These are phyloP conservation scores for Rhabdophis nuchalis DNA, from an alignment of 2,797 vertebrate genomes.

Conservation along the genomic window DNA sequence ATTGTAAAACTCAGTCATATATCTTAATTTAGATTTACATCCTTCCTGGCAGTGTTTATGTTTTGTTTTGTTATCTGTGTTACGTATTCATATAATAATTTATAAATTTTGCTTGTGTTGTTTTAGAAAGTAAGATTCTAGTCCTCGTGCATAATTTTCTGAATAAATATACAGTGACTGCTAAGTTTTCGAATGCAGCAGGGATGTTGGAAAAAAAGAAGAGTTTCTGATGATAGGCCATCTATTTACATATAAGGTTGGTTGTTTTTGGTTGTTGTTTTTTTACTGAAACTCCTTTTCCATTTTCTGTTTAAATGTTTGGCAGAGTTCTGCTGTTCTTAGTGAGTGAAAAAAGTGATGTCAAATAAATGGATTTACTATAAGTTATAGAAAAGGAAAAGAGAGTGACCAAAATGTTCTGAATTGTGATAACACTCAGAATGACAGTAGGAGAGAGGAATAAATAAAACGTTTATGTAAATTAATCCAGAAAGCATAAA, in stretches of 20 bases:
- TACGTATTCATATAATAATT: no score
- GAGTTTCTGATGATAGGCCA: background rate
- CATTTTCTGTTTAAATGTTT: background rate
- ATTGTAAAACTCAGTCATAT: no score
- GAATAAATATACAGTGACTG: background rate
- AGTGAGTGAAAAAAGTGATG: background rate
- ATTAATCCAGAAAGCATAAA: background rate
- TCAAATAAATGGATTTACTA: background rate
- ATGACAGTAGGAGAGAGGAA: background rate
- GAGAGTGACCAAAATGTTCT: background rate
- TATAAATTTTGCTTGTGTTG: background rate
- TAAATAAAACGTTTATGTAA: background rate
- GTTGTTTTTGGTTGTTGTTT: background rate
- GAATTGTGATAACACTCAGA: background rate
- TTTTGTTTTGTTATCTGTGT: no score
- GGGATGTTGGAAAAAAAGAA: background rate
- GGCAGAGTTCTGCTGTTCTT: background rate
- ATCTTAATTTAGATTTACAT: no score
- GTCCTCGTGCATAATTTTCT: background rate
- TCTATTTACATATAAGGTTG: background rate
- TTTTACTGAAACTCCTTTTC: background rate
- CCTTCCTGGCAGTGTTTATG: no score
- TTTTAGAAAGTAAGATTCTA: background rate
- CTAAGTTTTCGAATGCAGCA: background rate
- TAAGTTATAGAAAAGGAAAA: background rate